These are phyloP conservation scores for Corbicula japonica DNA, from an alignment of 2,888 invertebrate species.

Conservation along the genomic window DNA sequence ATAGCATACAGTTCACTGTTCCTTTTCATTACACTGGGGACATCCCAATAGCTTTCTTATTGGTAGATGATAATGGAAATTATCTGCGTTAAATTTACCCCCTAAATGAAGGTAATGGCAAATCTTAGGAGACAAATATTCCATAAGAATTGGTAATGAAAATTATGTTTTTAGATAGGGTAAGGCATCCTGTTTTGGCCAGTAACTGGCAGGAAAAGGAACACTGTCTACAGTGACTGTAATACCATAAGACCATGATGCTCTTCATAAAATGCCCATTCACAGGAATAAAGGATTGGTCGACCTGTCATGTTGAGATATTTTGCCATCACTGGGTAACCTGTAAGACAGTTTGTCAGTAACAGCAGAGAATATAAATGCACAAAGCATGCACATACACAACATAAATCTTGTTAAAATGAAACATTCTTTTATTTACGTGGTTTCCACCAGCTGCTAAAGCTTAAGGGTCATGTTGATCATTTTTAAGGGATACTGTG, in stretches of 20 bases:
- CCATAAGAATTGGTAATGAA: not conserved
- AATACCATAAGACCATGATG: slow-evolving; percentile 31
- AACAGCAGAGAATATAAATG: not conserved
- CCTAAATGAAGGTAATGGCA: not conserved
- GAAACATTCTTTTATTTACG: too few species aligned
- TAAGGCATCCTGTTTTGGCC: not conserved
- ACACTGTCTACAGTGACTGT: not conserved
- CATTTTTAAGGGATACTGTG: not conserved
- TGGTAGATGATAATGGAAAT: not conserved
- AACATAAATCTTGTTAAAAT: too few species aligned
- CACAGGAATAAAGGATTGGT: slow-evolving; percentile 98
- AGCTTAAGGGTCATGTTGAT: too few species aligned
- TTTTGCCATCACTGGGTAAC: slow-evolving; percentile 97
- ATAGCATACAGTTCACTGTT: too few species aligned
- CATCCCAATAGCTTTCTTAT: too few species aligned
- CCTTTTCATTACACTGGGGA: too few species aligned
- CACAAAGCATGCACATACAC: too few species aligned
- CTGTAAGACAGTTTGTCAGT: slow-evolving; percentile 85
- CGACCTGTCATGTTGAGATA: slow-evolving; percentile 96
- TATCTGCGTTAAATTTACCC: not conserved
- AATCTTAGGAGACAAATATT: not conserved
- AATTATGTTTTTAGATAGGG: not conserved
- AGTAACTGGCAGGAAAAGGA: not conserved
- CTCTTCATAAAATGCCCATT: slow-evolving; percentile 96
- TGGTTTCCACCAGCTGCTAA: too few species aligned